Evolutionary conservation across 1,140 invertebrate genomes (phyloP).

Genomic region (Hetaerina americana): DNA sequence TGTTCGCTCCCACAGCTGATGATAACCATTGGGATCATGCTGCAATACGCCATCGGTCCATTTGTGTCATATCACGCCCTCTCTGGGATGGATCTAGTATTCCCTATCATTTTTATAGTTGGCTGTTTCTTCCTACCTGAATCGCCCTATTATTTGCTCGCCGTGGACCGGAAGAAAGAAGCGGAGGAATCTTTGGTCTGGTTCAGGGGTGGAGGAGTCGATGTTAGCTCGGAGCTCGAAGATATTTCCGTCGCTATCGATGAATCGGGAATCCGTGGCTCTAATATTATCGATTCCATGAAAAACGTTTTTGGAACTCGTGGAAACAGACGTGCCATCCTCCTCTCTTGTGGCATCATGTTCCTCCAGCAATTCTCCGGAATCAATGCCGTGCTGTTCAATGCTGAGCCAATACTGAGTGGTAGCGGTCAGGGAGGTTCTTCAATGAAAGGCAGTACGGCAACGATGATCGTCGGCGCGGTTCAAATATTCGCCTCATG

Average conservation of each 20-base stretch:
- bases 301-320: constrained; percentile 28
- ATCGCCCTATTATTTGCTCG: constrained; percentile 25
- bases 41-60: constrained; percentile 47
- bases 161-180: constrained; percentile 23
- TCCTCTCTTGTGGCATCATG: constrained; percentile 29
- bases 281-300: neutral
- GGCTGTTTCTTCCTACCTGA: constrained; percentile 25
- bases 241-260: neutral
- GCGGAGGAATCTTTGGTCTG: constrained; percentile 19
- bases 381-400: constrained; percentile 52
- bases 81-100: neutral
- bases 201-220: constrained; percentile 14
- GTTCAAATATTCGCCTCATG: constrained; percentile 20
- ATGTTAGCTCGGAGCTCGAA: neutral
- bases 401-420: constrained; percentile 47
- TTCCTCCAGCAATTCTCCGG: constrained; percentile 55
- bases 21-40: constrained; percentile 57
- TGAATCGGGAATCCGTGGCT: neutral
- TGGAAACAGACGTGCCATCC: constrained; percentile 31
- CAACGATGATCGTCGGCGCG: constrained; percentile 28
- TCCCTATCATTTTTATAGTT: constrained; percentile 18
- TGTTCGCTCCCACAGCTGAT: constrained; percentile 67
- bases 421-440: constrained; percentile 33
- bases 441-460: constrained; percentile 23
- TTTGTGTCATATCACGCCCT: neutral